Conservation (phyloP, 2,113 vertebrate genomes). For the Promerops cafer region DNA sequence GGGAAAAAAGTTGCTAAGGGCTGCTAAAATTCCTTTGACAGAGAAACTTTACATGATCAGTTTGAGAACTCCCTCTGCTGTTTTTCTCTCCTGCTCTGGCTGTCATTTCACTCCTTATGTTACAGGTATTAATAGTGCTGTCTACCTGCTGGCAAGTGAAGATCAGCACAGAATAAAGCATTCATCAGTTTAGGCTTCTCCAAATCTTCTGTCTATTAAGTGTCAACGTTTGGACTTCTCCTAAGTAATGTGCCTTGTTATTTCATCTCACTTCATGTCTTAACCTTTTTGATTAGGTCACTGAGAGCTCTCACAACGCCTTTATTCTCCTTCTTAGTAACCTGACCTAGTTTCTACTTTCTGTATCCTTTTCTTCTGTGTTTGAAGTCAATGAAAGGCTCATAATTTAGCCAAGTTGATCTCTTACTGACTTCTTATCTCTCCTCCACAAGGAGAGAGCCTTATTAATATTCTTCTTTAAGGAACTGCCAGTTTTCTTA, state of each 20-base stretch:
- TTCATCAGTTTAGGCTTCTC: background rate
- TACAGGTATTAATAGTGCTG: background rate
- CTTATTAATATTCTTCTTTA: conserved; percentile 19
- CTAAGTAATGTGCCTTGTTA: background rate
- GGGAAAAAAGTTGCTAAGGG: background rate
- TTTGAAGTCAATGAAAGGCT: conserved; percentile 32
- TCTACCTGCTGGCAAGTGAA: background rate
- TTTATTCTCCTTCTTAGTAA: background rate
- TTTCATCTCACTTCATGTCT: background rate
- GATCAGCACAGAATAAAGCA: background rate
- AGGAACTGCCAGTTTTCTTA: background rate
- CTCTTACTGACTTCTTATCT: background rate
- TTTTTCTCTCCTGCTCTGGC: background rate
- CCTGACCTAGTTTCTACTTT: conserved; percentile 20
- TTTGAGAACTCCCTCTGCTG: background rate
- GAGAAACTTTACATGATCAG: background rate
- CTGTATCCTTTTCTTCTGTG: background rate
- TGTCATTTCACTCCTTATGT: background rate
- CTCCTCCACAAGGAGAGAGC: background rate
- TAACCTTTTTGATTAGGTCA: conserved; percentile 1
- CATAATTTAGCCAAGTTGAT: background rate
- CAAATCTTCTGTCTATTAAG: background rate
- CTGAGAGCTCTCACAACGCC: background rate
- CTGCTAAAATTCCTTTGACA: background rate
- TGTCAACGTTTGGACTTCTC: background rate